These are phyloP conservation scores for Microctenopoma stevenorrisi DNA, from an alignment of 2,797 vertebrate genomes.

Conservation along the genomic window DNA sequence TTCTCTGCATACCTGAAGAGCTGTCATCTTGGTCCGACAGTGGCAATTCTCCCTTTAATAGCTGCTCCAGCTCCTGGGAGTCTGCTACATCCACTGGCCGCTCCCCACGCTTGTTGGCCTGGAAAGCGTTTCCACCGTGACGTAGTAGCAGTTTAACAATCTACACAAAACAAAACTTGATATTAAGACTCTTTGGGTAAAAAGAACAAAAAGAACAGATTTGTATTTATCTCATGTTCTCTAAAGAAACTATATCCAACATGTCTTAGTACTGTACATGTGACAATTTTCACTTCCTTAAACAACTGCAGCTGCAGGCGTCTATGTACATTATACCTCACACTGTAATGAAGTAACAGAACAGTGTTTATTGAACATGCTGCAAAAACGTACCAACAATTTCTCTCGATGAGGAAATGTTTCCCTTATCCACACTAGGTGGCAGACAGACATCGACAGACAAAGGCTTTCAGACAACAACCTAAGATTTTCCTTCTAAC, in stretches of 20 bases:
- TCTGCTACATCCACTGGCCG: constrained; percentile 98
- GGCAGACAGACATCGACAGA: neutral
- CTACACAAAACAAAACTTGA: constrained; percentile 72
- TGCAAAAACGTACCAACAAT: neutral
- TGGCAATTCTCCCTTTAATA: constrained; percentile 92
- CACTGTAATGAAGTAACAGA: neutral
- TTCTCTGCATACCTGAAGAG: constrained; percentile 88
- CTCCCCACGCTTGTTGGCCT: constrained; percentile 97
- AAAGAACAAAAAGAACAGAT: too few species aligned
- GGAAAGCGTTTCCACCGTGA: constrained; percentile 96
- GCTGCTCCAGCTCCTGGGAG: constrained; percentile 94
- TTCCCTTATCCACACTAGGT: neutral
- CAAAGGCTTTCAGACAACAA: neutral
- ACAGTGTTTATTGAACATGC: neutral
- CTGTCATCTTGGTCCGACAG: constrained; percentile 95
- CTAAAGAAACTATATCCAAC: too few species aligned
- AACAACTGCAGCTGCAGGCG: neutral
- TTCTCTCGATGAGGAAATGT: neutral
- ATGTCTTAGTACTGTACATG: neutral
- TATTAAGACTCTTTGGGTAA: neutral
- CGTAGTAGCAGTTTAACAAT: constrained; percentile 98
- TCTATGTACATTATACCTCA: neutral
- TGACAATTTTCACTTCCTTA: neutral
- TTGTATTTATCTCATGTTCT: too few species aligned
- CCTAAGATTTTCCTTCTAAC: neutral